Evolutionary conservation across 2,888 invertebrate genomes (phyloP).

Genomic region (Euplagia quadripunctaria): DNA sequence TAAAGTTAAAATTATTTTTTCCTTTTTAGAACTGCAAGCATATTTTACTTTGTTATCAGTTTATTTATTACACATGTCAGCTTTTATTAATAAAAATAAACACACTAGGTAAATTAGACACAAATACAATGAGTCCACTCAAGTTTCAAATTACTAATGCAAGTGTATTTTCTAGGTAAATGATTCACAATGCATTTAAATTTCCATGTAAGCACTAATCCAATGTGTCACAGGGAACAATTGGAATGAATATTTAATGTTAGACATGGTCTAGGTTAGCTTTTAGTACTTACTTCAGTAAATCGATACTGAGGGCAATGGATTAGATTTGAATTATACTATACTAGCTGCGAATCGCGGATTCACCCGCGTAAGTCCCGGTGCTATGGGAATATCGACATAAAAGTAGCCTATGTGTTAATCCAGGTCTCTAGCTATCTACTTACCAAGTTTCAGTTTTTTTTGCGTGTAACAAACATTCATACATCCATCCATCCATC

Average conservation of each 20-base stretch:
- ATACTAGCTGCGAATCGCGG: no score
- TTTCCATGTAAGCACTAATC: constrained; percentile 47
- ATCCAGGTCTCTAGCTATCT: no score
- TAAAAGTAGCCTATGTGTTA: no score
- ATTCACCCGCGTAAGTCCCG: no score
- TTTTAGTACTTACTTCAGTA: constrained; percentile 19
- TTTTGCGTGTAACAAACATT: no score
- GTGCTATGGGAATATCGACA: no score
- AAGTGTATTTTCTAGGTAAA: constrained; percentile 43
- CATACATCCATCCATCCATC: no score
- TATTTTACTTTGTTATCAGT: constrained; percentile 8
- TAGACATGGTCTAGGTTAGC: constrained; percentile 33
- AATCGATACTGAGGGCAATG: constrained; percentile 24
- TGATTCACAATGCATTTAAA: constrained; percentile 62
- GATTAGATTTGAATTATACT: constrained; percentile 11
- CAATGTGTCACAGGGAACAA: constrained; percentile 44
- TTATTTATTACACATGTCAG: no score
- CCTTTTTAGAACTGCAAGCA: background rate
- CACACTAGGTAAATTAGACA: constrained; percentile 5
- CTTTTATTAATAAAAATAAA: no score
- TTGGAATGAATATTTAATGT: constrained; percentile 47
- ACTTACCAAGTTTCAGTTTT: no score
- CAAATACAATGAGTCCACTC: constrained; percentile 6
- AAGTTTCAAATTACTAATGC: constrained; percentile 44
- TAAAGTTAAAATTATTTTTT: background rate